A percentile compares a stretch with the other conserved stretches of the same genome.
These are phyloP conservation scores for Tenthredo scrophulariae DNA, from an alignment of 2,888 invertebrate genomes.

Conservation along the genomic window DNA sequence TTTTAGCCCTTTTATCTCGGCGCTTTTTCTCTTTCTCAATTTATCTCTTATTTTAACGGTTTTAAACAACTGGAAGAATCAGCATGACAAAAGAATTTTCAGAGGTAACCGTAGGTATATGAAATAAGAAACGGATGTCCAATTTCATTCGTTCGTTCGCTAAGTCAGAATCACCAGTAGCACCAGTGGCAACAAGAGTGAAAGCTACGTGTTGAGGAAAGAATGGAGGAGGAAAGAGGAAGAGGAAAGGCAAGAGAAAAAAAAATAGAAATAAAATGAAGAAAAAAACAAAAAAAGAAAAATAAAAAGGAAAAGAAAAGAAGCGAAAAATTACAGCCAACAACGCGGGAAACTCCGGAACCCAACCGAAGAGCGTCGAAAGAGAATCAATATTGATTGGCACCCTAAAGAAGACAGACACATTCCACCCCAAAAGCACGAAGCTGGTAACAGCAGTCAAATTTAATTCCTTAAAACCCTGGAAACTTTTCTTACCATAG, in stretches of 20 bases:
- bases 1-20: background rate
- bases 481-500: background rate
- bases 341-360: background rate
- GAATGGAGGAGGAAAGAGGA: conserved; percentile 27
- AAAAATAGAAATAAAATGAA: background rate
- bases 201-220: background rate
- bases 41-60: background rate
- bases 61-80: conserved; percentile 14
- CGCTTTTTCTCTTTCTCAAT: background rate
- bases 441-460: conserved; percentile 28
- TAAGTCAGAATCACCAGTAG: background rate
- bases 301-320: background rate
- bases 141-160: conserved; percentile 14
- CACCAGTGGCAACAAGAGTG: background rate
- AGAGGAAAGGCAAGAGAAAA: background rate
- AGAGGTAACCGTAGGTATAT: background rate
- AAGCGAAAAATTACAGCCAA: conserved; percentile 14
- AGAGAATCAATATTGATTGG: conserved; percentile 44
- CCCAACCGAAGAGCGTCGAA: conserved; percentile 7
- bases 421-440: background rate
- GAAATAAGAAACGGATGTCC: conserved; percentile 29
- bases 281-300: background rate
- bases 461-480: conserved; percentile 33
- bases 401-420: conserved; percentile 41
- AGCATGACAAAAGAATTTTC: conserved; percentile 29